phyloP scores from a whole-genome alignment of 2,797 vertebrate species.

The Glyptemys insculpta region DNA sequence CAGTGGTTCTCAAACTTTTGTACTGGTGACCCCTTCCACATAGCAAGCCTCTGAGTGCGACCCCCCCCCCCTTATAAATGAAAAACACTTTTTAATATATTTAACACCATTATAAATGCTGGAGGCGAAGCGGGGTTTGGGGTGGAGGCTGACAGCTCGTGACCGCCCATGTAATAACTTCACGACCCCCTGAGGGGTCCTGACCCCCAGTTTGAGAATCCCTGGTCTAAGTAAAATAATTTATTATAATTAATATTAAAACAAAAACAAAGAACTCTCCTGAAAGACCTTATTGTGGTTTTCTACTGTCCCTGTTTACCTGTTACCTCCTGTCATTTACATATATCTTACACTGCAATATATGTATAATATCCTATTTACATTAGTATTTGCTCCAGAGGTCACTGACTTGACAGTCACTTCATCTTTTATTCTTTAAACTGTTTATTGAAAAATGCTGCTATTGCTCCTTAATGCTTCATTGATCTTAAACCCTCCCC shows the following conservation, averaged over 20 bases:
- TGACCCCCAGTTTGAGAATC: no score
- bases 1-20: no score
- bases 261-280: constrained; percentile 24
- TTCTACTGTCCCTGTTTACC: neutral
- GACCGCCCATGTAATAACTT: no score
- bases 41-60: no score
- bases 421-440: constrained; percentile 53
- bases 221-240: constrained; percentile 16
- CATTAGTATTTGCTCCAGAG: neutral
- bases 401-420: constrained; percentile 18
- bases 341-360: neutral
- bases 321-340: neutral
- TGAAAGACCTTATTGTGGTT: neutral
- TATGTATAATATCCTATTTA: neutral
- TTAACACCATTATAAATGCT: no score
- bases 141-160: no score
- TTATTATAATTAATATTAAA: constrained; percentile 42
- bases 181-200: no score
- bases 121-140: no score
- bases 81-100: no score
- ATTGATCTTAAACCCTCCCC: neutral
- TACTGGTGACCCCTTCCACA: no score
- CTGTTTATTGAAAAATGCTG: constrained; percentile 1
- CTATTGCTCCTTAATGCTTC: neutral
- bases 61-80: no score